Base-by-base conservation (phyloP, 1,140 invertebrate genomes). In the Atta colombica region DNA sequence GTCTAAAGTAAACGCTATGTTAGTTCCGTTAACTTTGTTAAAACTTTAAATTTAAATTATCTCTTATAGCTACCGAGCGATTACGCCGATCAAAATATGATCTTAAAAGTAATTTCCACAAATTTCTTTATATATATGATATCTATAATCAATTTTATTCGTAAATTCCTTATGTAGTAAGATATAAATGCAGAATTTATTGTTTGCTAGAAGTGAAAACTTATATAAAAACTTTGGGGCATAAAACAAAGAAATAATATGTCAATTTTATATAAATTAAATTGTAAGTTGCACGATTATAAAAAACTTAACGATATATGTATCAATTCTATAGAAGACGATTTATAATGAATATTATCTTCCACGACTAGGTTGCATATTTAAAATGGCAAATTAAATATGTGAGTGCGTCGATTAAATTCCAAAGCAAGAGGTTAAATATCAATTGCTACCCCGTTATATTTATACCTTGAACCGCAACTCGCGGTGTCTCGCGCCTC, bases 401-500 rank as follows among this genome's bases (percentile, higher is more conserved):
- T 14, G 39, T n/a, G 45, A 84, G 28, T 12, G 69, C 28, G 69
- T 63, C 80, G 58, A 84, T 84, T 84, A 84, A 84, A 75, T 84
- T 84, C 69, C 55, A 63, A 84, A 84, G 69, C 55, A 84, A 61
- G 39, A 49, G 69, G 80, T 84, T 84, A 74, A 84, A 84, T 45
- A n/a, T 84, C 80, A 75, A 84, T 84, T 84, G 80, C 69, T 69
- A 35, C 61, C 55, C 69, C 45, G 69, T 45, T 45, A 45, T 84
- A 84, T 75, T 84, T 84, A 63, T 84, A 75, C 80, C 80, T 84
- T 84, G 58, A 63, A 84, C 28, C 80, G 69, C 80, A 60, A 63
- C 80, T 74, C 80, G 55, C 80, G 80, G 55, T 75, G 69, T 84
- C 80, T 81, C 78, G 66, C 78, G 78, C 55, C 80, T 84, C 80